These are phyloP conservation scores for Desmophyllum pertusum DNA, from an alignment of 92 coral and sea anemone species.

Conservation along the genomic window DNA sequence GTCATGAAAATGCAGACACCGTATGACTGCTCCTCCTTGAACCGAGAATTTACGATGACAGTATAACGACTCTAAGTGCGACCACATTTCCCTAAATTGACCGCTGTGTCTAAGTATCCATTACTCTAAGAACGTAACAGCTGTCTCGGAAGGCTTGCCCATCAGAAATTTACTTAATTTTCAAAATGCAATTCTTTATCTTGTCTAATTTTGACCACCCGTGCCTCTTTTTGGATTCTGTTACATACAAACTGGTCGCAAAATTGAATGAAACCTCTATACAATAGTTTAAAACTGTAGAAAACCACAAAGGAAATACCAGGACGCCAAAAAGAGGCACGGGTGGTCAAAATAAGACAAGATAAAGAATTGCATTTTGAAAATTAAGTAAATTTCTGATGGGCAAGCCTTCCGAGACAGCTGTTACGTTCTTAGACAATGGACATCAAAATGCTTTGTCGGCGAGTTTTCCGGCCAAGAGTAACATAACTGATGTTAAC, in stretches of 20 bases:
- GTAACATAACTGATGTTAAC: no score
- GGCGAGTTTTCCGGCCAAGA: background rate
- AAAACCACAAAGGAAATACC: background rate
- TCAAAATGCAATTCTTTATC: background rate
- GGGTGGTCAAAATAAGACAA: background rate
- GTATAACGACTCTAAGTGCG: background rate
- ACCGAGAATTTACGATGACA: no score
- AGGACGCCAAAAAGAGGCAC: background rate
- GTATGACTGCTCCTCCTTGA: no score
- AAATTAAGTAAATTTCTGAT: background rate
- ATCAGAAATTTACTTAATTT: background rate
- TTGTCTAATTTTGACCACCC: background rate
- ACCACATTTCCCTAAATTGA: background rate
- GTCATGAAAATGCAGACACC: no score
- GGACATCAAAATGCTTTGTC: background rate
- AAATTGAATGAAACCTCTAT: background rate
- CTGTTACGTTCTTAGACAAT: no score
- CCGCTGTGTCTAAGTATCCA: background rate
- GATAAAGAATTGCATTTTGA: background rate
- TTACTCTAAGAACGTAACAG: background rate
- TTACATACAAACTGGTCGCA: background rate
- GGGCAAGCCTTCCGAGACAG: no score
- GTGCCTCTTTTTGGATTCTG: background rate
- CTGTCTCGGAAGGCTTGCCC: no score
- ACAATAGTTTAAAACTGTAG: background rate